A percentile compares a stretch with the other conserved stretches of the same genome.
Conservation (phyloP, 2,113 vertebrate genomes). For the Brevimyrus niger region DNA sequence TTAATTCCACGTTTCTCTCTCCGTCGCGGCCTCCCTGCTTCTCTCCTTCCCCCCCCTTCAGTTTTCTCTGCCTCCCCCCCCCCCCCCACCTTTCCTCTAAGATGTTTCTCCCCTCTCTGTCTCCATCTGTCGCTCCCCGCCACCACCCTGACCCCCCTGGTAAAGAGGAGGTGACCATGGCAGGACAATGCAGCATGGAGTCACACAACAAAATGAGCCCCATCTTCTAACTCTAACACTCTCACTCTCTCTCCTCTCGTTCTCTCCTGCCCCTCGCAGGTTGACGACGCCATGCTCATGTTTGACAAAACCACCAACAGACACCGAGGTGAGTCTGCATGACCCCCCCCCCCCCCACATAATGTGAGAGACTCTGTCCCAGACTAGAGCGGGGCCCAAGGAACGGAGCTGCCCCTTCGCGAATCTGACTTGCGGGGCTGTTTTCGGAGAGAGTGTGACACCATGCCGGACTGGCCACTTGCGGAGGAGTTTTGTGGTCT, state of each 20-base stretch:
- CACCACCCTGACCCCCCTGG: conserved; percentile 15
- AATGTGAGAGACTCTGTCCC: neutral
- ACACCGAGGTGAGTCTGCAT: conserved; percentile 74
- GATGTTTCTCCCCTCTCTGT: neutral
- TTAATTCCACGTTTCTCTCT: conserved; percentile 20
- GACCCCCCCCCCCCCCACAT: neutral
- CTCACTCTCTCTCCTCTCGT: neutral
- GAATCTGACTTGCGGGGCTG: neutral
- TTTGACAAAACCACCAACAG: conserved; percentile 97
- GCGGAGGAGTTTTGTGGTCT: neutral
- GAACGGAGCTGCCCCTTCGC: neutral
- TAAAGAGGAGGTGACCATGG: conserved; percentile 34
- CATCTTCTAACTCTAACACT: neutral
- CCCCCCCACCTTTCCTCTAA: conserved; percentile 28
- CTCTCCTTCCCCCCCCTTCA: conserved; percentile 38
- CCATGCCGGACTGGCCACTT: neutral
- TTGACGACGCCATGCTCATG: conserved; percentile 95
- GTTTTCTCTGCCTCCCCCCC: neutral
- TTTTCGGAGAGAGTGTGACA: neutral
- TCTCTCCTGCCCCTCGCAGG: conserved; percentile 56
- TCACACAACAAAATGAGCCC: conserved; percentile 45
- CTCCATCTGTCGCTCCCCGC: conserved; percentile 48
- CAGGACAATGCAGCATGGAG: conserved; percentile 59
- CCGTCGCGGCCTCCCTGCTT: conserved; percentile 22
- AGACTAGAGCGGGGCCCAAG: neutral